Evolutionary conservation across 2,797 vertebrate species (phyloP).

Genomic region (Siniperca scherzeri): DNA sequence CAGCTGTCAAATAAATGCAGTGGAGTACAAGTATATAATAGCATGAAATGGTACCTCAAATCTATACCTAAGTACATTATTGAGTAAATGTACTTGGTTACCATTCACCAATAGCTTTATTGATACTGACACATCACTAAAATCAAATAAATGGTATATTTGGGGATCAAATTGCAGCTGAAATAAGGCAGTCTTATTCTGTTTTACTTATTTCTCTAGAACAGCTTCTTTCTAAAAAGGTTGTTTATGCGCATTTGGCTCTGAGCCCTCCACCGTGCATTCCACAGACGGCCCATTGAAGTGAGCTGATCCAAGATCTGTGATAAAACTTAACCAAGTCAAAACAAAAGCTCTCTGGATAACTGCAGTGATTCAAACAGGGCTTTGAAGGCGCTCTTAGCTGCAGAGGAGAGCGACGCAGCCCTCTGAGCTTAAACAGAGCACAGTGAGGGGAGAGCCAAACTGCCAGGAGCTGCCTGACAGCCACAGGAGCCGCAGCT

Average conservation of each 20-base stretch:
- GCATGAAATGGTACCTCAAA: neutral
- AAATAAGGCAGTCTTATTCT: neutral
- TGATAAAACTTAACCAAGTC: conserved; percentile 72
- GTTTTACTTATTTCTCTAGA: conserved; percentile 17
- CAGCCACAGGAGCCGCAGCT: conserved; percentile 73
- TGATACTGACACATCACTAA: neutral
- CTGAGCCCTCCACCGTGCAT: conserved; percentile 39
- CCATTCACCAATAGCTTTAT: neutral
- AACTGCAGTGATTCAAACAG: conserved; percentile 48
- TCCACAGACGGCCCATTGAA: conserved; percentile 55
- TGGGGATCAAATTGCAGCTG: neutral
- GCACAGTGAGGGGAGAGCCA: conserved; percentile 62
- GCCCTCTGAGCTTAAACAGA: conserved; percentile 55
- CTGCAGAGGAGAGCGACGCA: conserved; percentile 53
- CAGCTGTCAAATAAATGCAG: neutral
- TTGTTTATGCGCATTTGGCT: conserved; percentile 33
- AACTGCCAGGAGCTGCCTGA: conserved; percentile 71
- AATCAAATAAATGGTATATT: neutral
- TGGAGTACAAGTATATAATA: neutral
- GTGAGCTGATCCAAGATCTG: conserved; percentile 63
- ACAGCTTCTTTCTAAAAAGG: conserved; percentile 9
- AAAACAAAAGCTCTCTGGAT: conserved; percentile 70
- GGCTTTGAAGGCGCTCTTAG: conserved; percentile 66
- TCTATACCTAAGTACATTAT: neutral
- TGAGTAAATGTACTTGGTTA: neutral